These are phyloP conservation scores for Drosophila tropicalis DNA, from an alignment of 1,140 invertebrate species.

Conservation along the genomic window DNA sequence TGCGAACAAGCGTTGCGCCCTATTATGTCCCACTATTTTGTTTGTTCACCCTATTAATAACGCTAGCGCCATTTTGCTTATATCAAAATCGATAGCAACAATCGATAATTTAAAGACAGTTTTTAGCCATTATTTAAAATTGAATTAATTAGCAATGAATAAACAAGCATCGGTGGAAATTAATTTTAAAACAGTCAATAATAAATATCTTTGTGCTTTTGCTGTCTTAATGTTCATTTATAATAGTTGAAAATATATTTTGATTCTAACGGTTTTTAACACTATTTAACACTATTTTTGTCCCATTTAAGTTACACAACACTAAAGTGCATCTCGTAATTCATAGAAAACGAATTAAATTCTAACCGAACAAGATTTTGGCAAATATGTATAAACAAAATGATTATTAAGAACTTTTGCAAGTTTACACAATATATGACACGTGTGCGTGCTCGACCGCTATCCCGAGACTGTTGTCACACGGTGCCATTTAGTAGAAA, in stretches of 20 bases:
- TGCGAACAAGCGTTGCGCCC: background rate
- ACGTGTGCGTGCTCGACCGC: slow-evolving; percentile 31
- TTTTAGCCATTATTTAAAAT: too few relatives aligned
- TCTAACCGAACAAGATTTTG: slow-evolving; percentile 15
- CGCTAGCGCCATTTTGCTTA: background rate
- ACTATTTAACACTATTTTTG: slow-evolving; percentile 15
- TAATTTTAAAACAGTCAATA: too few relatives aligned
- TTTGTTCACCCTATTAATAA: background rate
- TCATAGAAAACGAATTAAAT: slow-evolving; percentile 22
- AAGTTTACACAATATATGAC: slow-evolving; percentile 44
- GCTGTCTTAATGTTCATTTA: too few relatives aligned
- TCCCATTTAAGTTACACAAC: slow-evolving; percentile 35
- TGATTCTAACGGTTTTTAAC: too few relatives aligned
- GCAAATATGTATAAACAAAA: slow-evolving; percentile 54
- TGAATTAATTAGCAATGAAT: too few relatives aligned
- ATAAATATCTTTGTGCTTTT: too few relatives aligned
- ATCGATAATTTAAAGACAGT: too few relatives aligned
- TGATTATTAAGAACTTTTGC: slow-evolving; percentile 57
- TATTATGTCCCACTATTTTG: background rate
- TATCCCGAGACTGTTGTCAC: slow-evolving; percentile 29
- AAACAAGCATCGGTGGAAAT: too few relatives aligned
- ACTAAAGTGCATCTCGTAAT: slow-evolving; percentile 65
- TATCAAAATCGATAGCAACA: background rate
- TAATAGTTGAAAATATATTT: too few relatives aligned
- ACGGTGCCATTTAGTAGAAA: slow-evolving; percentile 1